These are phyloP conservation scores for Odobenus rosmarus DNA, from an alignment of 2,113 vertebrate genomes.

Conservation along the genomic window DNA sequence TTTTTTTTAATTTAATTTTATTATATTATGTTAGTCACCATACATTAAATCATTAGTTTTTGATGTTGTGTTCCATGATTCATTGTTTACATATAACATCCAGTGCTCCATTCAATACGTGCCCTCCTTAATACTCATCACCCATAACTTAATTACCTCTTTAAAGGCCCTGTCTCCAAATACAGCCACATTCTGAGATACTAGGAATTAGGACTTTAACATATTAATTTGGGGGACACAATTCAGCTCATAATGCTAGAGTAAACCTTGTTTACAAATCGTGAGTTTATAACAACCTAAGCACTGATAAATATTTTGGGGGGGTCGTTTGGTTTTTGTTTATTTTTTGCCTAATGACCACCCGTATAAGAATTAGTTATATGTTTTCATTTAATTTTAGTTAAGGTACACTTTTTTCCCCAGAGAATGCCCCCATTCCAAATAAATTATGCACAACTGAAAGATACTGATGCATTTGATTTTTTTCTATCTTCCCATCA, in stretches of 20 bases:
- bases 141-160: neutral
- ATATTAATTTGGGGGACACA: neutral
- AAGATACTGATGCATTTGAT: neutral
- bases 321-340: neutral
- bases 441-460: neutral
- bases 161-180: neutral
- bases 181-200: neutral
- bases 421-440: neutral
- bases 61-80: too few relatives aligned
- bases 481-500: neutral
- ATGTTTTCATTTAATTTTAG: constrained; percentile 4
- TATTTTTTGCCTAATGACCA: neutral
- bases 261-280: neutral
- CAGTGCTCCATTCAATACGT: too few relatives aligned
- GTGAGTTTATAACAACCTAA: neutral
- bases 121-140: neutral
- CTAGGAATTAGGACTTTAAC: neutral
- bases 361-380: neutral
- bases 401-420: neutral
- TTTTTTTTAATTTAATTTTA: neutral
- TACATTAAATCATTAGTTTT: too few relatives aligned
- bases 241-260: neutral
- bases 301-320: neutral
- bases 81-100: too few relatives aligned
- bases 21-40: too few relatives aligned